A percentile compares a stretch with the other conserved stretches of the same genome.
Evolutionary conservation across 2,113 vertebrate genomes (phyloP).

Genomic region (Datnioides undecimradiatus): DNA sequence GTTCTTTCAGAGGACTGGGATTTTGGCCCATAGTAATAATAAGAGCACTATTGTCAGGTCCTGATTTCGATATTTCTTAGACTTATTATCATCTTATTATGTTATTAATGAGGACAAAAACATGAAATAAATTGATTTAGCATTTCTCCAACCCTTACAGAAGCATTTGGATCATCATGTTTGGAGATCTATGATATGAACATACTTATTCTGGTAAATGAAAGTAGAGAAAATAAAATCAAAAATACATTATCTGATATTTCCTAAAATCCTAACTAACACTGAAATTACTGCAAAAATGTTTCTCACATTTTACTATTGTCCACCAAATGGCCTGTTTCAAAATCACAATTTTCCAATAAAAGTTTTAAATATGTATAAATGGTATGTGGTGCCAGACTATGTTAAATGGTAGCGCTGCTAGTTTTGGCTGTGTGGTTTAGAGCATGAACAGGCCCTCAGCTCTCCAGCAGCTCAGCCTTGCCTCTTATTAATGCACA

Average conservation of each 20-base stretch:
- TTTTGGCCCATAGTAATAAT: neutral
- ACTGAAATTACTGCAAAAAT: constrained; percentile 1
- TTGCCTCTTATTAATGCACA: constrained; percentile 84
- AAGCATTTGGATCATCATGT: neutral
- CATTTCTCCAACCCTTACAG: neutral
- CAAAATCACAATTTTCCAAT: constrained; percentile 34
- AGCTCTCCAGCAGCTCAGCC: constrained; percentile 69
- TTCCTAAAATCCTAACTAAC: too few species aligned
- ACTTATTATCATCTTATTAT: neutral
- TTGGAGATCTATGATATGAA: neutral
- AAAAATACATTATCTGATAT: too few species aligned
- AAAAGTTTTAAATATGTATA: constrained; percentile 42
- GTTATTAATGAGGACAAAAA: neutral
- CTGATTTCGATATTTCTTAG: neutral
- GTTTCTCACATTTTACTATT: constrained; percentile 22
- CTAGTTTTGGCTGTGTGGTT: constrained; percentile 51
- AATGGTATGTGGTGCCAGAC: constrained; percentile 17
- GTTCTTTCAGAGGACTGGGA: neutral
- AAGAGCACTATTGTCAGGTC: neutral
- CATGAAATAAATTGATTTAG: neutral
- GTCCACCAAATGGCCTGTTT: constrained; percentile 44
- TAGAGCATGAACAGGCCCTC: constrained; percentile 70
- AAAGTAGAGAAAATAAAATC: neutral
- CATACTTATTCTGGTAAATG: neutral
- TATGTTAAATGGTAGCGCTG: too few species aligned